These are phyloP conservation scores for Thaumetopoea pityocampa DNA, from an alignment of 1,140 invertebrate genomes.

Conservation along the genomic window DNA sequence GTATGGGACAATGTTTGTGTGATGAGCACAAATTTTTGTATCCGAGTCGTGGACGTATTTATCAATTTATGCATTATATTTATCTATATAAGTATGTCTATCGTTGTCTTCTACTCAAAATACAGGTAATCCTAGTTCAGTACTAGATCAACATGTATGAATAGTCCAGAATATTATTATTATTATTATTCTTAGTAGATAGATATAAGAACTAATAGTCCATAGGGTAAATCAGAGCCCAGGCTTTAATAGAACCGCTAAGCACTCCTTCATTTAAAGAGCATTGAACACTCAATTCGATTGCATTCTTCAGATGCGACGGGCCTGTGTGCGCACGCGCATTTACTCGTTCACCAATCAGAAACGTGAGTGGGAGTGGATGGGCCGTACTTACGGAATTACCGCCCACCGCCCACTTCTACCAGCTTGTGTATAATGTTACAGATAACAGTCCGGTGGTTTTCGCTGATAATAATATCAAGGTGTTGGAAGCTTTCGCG, in stretches of 20 bases:
- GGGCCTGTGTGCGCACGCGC: slow-evolving; percentile 39
- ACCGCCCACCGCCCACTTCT: slow-evolving; percentile 42
- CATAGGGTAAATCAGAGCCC: neutral
- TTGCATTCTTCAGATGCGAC: slow-evolving; percentile 29
- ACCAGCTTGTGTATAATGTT: slow-evolving; percentile 44
- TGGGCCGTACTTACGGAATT: slow-evolving; percentile 21
- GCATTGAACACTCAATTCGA: slow-evolving; percentile 44
- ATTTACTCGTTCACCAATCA: slow-evolving; percentile 45
- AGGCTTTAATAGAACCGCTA: slow-evolving; percentile 37
- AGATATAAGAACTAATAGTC: neutral
- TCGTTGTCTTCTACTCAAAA: too few species aligned
- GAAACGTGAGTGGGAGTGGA: slow-evolving; percentile 20
- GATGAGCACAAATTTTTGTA: too few species aligned
- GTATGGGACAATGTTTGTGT: too few species aligned
- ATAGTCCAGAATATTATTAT: too few species aligned
- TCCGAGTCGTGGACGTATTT: too few species aligned
- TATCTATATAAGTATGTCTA: too few species aligned
- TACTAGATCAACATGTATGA: too few species aligned
- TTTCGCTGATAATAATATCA: slow-evolving; percentile 29
- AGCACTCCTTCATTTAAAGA: slow-evolving; percentile 30
- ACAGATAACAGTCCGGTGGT: slow-evolving; percentile 42
- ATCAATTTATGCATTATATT: too few species aligned
- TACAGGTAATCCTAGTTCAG: too few species aligned
- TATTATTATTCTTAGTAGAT: too few species aligned
- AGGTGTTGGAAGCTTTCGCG: slow-evolving; percentile 13